A percentile compares a stretch with the other conserved stretches of the same genome.
phyloP scores from a whole-genome alignment of 2,797 vertebrate genomes.

The Chanos chanos region DNA sequence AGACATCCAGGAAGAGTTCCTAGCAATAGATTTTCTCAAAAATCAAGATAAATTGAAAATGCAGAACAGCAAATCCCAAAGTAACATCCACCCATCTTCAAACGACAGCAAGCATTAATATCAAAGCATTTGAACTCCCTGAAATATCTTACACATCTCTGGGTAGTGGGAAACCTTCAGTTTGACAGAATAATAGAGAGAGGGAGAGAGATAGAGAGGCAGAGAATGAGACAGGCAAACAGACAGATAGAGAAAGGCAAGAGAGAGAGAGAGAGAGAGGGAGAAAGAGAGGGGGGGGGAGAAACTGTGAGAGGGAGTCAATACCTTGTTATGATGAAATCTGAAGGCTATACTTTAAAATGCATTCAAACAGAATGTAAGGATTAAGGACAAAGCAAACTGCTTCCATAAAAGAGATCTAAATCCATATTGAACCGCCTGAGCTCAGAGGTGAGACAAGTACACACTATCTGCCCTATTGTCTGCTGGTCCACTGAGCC shows the following conservation, averaged over 20 bases:
- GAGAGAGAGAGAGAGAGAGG: too few relatives aligned
- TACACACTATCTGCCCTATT: too few relatives aligned
- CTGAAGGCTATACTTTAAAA: conserved; percentile 16
- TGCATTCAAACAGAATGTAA: conserved; percentile 4
- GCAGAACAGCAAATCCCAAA: not conserved
- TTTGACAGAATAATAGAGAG: not conserved
- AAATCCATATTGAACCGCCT: conserved; percentile 23
- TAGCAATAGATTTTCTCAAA: too few relatives aligned
- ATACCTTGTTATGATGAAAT: conserved; percentile 38
- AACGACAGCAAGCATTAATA: not conserved
- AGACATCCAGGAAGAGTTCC: too few relatives aligned
- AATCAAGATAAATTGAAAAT: too few relatives aligned
- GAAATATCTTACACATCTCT: not conserved
- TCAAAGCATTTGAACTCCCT: not conserved
- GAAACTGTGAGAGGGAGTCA: not conserved
- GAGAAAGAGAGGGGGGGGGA: conserved; percentile 7
- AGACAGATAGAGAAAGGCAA: conserved; percentile 1
- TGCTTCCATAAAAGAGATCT: conserved; percentile 5
- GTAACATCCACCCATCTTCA: not conserved
- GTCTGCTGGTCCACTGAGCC: not conserved
- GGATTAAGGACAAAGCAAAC: not conserved
- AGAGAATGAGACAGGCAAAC: not conserved
- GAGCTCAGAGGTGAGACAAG: conserved; percentile 3
- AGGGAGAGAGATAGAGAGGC: not conserved
- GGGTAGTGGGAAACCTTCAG: not conserved